Base-by-base conservation (phyloP, 2,113 vertebrate species). In the Mastomys natalensis region DNA sequence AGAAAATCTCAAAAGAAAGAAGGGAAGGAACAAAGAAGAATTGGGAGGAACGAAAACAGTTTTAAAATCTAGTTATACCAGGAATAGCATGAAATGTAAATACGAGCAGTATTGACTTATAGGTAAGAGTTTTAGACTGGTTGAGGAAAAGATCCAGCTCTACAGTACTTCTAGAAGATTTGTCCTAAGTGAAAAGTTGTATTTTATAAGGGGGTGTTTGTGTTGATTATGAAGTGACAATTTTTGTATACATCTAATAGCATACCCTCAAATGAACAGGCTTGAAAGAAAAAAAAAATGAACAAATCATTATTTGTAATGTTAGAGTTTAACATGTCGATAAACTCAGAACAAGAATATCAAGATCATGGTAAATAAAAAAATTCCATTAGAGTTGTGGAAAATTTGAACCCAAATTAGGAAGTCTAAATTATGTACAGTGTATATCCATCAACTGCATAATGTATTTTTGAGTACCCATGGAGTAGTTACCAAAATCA, bases 241-340 rank as follows among this genome's bases (percentile, higher is more conserved):
- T 86, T 85, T 95, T 94, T 90, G 29, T 93, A 64, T 90, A 60
- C 7, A 66, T 24, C 24, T 82, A 53, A n/a, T 87, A 91, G 45
- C 40, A 85, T 84, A 85, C 7, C 70, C 43, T 77, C n/a, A 77
- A 64, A 21, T 12, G 58, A 76, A 93, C 16, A 77, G 43, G 68
- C 88, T 74, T 96, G 37, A 96, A 85, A 94, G n/a, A 70, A 64
- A 60, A 45, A 60, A 45, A 60, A 95, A 77, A 73, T 84, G 48
- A 55, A 73, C 15, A 85, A 76, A 40, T 90, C 43, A 26, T 96
- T 51, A 6, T 53, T 62, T 29, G 77, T 16, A 51, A 77, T 58
- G 34, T 26, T 85, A 74, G 73, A 81, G 89, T 86, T 95, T 55
- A 80, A 58, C 21, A 31, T 64, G 31, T 80, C 21, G 62, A 45